Base-by-base conservation (phyloP, 2,113 vertebrate genomes). In the Blennius ocellaris region DNA sequence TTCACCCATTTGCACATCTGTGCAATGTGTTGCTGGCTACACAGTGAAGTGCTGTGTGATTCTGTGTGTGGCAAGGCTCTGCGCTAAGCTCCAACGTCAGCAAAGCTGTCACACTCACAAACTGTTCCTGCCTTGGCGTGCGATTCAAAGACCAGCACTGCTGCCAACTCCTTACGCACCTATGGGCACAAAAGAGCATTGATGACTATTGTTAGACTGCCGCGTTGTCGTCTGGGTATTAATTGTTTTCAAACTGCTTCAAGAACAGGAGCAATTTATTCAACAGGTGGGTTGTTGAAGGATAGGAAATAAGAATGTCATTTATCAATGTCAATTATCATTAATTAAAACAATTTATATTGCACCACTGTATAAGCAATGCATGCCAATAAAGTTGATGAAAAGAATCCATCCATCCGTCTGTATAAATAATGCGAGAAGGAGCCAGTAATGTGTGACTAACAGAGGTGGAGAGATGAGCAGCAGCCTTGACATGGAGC, bases 391-490 rank as follows among this genome's bases (percentile, higher is more conserved):
- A 30, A 30, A 30, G 21, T 30, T 30, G 4, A 30, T 30, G 21
- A 30, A 30, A 30, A 30, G 21, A 30, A 30, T 30, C 21, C 21
- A 30, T 30, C 21, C 21, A 30, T 30, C 21, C 21, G 21, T 30
- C 21, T 30, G 21, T 30, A 30, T 30, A 30, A 30, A 30, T 30
- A 30, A 30, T 30, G 21, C 21, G 2, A 30, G 21, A 30, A 30
- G 21, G 21, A 30, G 21, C 21, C 21, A 30, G 21, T 30, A 30
- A 30, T 30, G 21, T 30, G 21, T 30, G 21, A 90, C 90, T 94
- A 60, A 99, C 97, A 1, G 96, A 96, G 76, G 94, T 94, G 79
- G 97, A 98, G 61, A 98, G 95, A 71, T 98, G 97, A 15, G 97
- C 95, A 21, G 96, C 96, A 0, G 97, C 97, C 71, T 98, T 98